These are phyloP conservation scores for Mobula hypostoma DNA, from an alignment of 2,113 vertebrate species.

Conservation along the genomic window DNA sequence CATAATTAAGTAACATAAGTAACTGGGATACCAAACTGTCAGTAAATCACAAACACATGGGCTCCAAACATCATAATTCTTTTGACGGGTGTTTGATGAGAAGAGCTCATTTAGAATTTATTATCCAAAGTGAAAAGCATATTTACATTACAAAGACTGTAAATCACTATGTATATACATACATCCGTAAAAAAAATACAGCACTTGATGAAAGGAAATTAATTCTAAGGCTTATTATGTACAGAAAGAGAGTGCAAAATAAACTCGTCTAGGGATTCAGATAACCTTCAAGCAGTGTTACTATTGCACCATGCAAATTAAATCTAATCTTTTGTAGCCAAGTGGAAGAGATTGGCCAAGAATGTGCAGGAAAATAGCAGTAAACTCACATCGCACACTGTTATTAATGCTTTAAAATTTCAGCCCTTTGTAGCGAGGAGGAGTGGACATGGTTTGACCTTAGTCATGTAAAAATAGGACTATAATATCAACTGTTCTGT, in stretches of 20 bases:
- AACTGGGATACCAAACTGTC: slow-evolving; percentile 25
- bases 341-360: not conserved
- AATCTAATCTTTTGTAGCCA: not conserved
- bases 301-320: not conserved
- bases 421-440: not conserved
- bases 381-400: not conserved
- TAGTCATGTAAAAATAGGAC: not conserved
- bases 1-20: slow-evolving; percentile 5
- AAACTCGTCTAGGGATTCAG: not conserved
- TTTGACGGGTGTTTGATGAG: not conserved
- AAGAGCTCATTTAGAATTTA: slow-evolving; percentile 5
- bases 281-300: slow-evolving; percentile 15
- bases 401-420: not conserved
- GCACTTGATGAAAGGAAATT: not conserved
- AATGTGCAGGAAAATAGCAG: not conserved
- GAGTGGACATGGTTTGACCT: not conserved
- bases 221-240: not conserved
- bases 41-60: slow-evolving; percentile 30
- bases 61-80: not conserved
- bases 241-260: not conserved
- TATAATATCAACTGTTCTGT: not conserved
- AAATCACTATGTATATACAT: not conserved
- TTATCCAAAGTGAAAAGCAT: slow-evolving; percentile 18
- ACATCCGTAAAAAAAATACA: not conserved
- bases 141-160: not conserved